Conservation (phyloP, 2,888 invertebrate genomes). For the Synergus umbraculus region DNA sequence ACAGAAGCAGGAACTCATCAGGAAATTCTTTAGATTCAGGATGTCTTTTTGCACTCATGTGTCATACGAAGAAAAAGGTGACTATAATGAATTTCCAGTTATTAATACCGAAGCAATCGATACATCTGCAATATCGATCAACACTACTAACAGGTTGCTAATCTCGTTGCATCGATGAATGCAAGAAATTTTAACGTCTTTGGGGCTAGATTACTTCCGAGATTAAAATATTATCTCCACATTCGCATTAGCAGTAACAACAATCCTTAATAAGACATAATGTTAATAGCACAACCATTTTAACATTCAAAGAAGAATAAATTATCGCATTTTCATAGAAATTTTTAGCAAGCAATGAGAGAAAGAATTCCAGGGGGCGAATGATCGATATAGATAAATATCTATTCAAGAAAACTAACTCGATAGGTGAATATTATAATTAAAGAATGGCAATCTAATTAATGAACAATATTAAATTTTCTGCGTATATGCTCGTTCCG, state of each 20-base stretch:
- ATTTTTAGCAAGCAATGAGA: no score
- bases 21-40: background rate
- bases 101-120: constrained; percentile 8
- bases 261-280: background rate
- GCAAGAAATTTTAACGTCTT: constrained; percentile 13
- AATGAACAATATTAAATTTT: no score
- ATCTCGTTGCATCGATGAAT: constrained; percentile 11
- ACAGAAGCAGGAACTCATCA: background rate
- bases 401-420: no score
- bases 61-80: background rate
- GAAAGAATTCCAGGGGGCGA: no score
- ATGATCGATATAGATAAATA: no score
- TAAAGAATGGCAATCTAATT: no score
- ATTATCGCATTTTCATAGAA: background rate
- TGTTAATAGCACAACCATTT: constrained; percentile 1
- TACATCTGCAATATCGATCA: constrained; percentile 25
- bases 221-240: constrained; percentile 22
- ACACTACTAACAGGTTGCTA: constrained; percentile 21
- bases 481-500: background rate
- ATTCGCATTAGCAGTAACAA: background rate
- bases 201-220: background rate
- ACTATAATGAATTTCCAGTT: constrained; percentile 19
- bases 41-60: constrained; percentile 2
- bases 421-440: no score
- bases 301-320: background rate